phyloP scores from a whole-genome alignment of 2,113 vertebrate species.

The Penelope pileata region DNA sequence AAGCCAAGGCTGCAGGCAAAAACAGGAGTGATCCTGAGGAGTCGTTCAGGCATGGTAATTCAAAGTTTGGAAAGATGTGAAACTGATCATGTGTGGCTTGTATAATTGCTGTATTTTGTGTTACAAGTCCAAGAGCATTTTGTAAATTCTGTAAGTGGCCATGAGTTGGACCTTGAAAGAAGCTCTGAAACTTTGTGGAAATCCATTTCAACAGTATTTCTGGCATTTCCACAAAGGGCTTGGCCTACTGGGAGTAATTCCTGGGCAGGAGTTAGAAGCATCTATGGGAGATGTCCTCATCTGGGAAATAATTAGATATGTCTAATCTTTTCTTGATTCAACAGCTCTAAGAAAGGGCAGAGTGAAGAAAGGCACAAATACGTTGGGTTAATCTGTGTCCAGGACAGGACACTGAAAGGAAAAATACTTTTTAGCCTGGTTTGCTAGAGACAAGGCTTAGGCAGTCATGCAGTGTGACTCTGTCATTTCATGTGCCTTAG shows the following conservation, averaged over 20 bases:
- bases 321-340: not conserved
- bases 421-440: not conserved
- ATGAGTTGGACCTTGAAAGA: constrained; percentile 11
- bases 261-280: not conserved
- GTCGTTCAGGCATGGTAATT: constrained; percentile 76
- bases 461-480: not conserved
- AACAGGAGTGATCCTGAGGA: constrained; percentile 54
- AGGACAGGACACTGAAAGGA: not conserved
- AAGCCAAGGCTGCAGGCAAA: constrained; percentile 36
- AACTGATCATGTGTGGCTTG: not conserved
- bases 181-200: not conserved
- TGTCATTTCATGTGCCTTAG: not conserved
- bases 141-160: not conserved
- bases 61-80: not conserved
- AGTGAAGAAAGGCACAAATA: not conserved
- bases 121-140: not conserved
- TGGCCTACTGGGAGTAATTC: not conserved
- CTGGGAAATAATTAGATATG: not conserved
- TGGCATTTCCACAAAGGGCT: not conserved
- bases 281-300: not conserved
- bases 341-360: not conserved
- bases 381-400: not conserved
- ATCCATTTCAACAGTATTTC: not conserved
- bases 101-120: not conserved
- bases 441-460: not conserved